These are phyloP conservation scores for Taeniopygia guttata DNA, from an alignment of 2,797 vertebrate genomes.

Conservation along the genomic window DNA sequence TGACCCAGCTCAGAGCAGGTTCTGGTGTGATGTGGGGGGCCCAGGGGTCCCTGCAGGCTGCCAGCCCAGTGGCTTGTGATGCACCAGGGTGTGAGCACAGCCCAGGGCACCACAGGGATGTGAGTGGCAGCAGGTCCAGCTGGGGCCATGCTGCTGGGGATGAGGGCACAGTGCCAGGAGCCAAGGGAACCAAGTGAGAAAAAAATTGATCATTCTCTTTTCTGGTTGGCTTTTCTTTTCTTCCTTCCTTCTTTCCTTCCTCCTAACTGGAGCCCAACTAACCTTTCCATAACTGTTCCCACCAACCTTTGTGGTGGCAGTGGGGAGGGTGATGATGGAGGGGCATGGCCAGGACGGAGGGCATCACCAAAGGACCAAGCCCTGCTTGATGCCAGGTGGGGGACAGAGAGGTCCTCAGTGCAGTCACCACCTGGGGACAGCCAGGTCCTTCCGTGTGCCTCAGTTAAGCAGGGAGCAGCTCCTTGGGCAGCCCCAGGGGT, in stretches of 20 bases:
- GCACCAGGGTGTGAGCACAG: neutral
- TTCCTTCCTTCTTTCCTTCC: constrained; percentile 39
- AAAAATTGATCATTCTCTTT: constrained; percentile 41
- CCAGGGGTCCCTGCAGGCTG: neutral
- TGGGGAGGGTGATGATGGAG: neutral
- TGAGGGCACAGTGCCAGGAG: neutral
- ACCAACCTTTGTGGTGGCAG: neutral
- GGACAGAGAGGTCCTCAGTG: neutral
- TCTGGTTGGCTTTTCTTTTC: constrained; percentile 61
- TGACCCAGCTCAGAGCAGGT: neutral
- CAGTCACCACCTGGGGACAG: accelerated
- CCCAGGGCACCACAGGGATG: neutral
- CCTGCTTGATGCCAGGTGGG: neutral
- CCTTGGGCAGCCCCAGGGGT: neutral
- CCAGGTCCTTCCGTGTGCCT: neutral
- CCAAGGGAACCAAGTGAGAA: constrained; percentile 32
- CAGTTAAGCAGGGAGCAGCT: neutral
- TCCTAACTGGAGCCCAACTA: constrained; percentile 62
- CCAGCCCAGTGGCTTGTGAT: neutral
- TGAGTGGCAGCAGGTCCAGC: neutral
- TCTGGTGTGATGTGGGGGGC: neutral
- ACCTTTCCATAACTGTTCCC: constrained; percentile 27
- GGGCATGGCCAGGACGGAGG: neutral
- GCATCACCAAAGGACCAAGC: neutral
- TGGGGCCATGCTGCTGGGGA: neutral